These are phyloP conservation scores for Medauroidea extradentata DNA, from an alignment of 1,140 invertebrate species.

Conservation along the genomic window DNA sequence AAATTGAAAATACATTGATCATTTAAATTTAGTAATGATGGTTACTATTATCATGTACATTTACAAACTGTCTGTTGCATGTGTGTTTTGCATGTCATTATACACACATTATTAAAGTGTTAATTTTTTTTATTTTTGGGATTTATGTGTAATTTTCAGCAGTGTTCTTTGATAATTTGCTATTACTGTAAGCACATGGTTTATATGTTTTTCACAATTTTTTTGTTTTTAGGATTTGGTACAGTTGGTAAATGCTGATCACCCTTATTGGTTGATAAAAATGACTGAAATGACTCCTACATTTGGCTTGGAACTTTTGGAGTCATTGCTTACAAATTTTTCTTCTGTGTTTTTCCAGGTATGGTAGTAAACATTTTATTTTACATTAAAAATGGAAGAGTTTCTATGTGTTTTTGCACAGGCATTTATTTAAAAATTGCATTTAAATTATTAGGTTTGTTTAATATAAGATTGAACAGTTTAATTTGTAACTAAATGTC, in stretches of 20 bases:
- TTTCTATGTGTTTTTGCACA: too few relatives aligned
- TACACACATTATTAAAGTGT: not conserved
- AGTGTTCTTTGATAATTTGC: too few relatives aligned
- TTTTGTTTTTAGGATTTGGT: slow-evolving; percentile 73
- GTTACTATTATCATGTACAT: too few relatives aligned
- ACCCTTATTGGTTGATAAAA: slow-evolving; percentile 89
- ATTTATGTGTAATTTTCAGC: not conserved
- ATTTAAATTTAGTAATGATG: too few relatives aligned
- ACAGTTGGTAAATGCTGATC: slow-evolving; percentile 93
- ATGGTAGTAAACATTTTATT: slow-evolving; percentile 18
- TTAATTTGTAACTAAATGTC: too few relatives aligned
- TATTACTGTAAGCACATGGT: not conserved
- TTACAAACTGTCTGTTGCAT: too few relatives aligned
- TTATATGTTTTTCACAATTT: not conserved
- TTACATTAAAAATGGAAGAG: too few relatives aligned
- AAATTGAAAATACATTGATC: too few relatives aligned
- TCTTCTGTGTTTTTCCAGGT: slow-evolving; percentile 90
- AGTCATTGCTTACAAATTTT: slow-evolving; percentile 89
- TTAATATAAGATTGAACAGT: too few relatives aligned
- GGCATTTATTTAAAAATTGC: too few relatives aligned
- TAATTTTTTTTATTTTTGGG: slow-evolving; percentile 7
- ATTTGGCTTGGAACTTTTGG: slow-evolving; percentile 92
- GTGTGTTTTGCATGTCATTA: too few relatives aligned
- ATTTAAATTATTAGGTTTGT: too few relatives aligned
- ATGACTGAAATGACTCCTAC: slow-evolving; percentile 97